Conservation (phyloP, 2,888 invertebrate species). For the Perithous albicinctus region DNA sequence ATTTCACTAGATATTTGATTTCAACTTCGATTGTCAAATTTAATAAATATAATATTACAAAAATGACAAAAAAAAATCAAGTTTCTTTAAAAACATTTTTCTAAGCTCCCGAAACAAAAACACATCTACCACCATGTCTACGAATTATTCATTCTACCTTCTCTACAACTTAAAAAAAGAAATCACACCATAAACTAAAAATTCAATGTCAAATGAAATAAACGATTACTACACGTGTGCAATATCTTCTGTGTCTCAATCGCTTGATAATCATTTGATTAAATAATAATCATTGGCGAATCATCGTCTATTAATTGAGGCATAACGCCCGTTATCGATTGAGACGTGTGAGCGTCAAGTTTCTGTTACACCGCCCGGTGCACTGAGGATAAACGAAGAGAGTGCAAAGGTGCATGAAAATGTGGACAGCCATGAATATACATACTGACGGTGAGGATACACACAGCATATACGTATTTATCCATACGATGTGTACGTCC, state of each 20-base stretch:
- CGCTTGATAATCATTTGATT: background rate
- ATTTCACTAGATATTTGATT: too few relatives aligned
- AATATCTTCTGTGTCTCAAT: background rate
- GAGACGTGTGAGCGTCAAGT: background rate
- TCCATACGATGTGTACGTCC: background rate
- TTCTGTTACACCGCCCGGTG: background rate
- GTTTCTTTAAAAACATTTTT: too few relatives aligned
- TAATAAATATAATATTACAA: too few relatives aligned
- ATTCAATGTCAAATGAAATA: background rate
- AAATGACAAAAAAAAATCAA: too few relatives aligned
- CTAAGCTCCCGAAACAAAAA: too few relatives aligned
- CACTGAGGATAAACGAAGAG: background rate
- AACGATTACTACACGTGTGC: too few relatives aligned
- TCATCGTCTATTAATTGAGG: slow-evolving; percentile 9
- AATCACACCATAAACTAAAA: too few relatives aligned
- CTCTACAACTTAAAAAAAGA: too few relatives aligned
- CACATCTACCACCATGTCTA: too few relatives aligned
- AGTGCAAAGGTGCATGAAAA: slow-evolving; percentile 11
- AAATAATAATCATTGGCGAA: too few relatives aligned
- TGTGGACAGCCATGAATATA: background rate
- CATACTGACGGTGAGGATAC: background rate
- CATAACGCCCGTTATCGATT: background rate
- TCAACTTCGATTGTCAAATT: too few relatives aligned
- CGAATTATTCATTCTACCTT: too few relatives aligned
- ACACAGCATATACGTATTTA: background rate